These are phyloP conservation scores for Enteromius unitaeniatus DNA, from an alignment of 2,797 vertebrate species.

Conservation along the genomic window DNA sequence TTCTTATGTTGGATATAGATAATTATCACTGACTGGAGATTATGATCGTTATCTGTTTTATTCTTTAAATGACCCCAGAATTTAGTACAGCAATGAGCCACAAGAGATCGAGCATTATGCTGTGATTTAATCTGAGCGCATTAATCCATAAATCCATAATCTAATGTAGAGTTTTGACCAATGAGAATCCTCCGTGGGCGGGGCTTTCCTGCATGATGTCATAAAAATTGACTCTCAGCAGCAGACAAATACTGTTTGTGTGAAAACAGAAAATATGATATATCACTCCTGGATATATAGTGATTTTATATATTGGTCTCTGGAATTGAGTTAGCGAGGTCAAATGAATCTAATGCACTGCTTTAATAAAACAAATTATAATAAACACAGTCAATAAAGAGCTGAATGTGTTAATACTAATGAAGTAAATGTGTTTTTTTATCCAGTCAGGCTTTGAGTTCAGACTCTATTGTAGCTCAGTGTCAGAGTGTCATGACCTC, in stretches of 20 bases:
- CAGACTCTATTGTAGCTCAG: too few relatives aligned
- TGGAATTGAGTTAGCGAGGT: background rate
- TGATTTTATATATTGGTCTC: background rate
- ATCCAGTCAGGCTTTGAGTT: background rate
- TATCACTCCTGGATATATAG: background rate
- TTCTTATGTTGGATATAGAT: constrained; percentile 3
- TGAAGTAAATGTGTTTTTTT: background rate
- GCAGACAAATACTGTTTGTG: background rate
- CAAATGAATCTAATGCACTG: background rate
- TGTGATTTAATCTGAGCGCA: background rate
- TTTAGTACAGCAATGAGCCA: background rate
- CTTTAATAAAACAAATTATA: background rate
- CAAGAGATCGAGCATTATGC: background rate
- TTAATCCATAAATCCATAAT: too few relatives aligned
- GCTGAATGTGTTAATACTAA: background rate
- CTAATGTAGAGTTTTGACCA: constrained; percentile 8
- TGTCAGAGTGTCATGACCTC: background rate
- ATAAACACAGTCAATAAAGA: background rate
- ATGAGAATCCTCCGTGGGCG: background rate
- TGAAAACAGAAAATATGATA: background rate
- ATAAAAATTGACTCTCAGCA: background rate
- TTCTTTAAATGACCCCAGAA: background rate
- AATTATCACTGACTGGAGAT: constrained; percentile 13
- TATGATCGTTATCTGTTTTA: background rate
- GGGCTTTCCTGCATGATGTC: background rate